Percentiles rank a stretch among this genome's conserved stretches.
Evolutionary conservation across 2,888 invertebrate genomes (phyloP).

Genomic region (Zygogramma bicolorata): DNA sequence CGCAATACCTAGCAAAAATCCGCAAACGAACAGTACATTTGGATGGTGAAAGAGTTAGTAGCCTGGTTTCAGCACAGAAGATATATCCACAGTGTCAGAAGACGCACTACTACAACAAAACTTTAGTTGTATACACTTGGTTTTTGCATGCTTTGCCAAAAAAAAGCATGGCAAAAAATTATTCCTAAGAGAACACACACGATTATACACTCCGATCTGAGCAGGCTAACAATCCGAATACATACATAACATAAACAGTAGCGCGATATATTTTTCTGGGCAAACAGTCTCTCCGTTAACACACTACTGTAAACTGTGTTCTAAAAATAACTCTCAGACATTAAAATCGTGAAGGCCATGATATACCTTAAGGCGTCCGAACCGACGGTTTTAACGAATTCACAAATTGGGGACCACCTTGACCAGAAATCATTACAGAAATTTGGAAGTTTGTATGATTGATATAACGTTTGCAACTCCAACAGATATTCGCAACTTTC

Average conservation of each 20-base stretch:
- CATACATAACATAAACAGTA: constrained; percentile 9
- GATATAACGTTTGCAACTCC: too few species aligned
- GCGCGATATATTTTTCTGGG: constrained; percentile 1
- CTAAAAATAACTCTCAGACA: constrained; percentile 62
- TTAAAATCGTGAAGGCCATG: constrained; percentile 61
- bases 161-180: neutral
- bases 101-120: neutral
- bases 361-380: constrained; percentile 52
- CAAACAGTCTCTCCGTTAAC: constrained; percentile 41
- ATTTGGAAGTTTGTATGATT: neutral
- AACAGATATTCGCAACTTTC: too few species aligned
- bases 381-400: constrained; percentile 24
- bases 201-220: neutral
- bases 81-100: too few species aligned
- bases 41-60: too few species aligned
- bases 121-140: neutral
- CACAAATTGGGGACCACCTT: constrained; percentile 5
- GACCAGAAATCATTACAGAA: neutral
- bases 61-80: too few species aligned
- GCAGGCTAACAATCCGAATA: neutral
- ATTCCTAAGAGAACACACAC: neutral
- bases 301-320: constrained; percentile 59
- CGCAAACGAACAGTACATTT: too few species aligned
- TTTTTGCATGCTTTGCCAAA: neutral
- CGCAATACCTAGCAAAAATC: too few species aligned